Conservation (phyloP, 1,140 invertebrate species). For the Aphis craccivora region DNA sequence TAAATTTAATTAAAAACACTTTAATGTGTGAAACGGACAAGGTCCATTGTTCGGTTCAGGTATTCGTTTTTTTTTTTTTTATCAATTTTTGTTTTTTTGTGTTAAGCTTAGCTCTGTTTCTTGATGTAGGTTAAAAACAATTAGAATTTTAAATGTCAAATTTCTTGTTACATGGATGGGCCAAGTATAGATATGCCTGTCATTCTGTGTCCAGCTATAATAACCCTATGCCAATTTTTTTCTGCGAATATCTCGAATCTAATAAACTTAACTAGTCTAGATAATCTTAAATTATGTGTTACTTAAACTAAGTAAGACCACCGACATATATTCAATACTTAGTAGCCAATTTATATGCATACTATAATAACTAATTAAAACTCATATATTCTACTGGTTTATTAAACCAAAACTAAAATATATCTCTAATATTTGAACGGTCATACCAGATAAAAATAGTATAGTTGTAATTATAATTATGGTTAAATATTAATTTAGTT, state of each 20-base stretch:
- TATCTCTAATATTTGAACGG: no score
- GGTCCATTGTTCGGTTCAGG: neutral
- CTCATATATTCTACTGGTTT: no score
- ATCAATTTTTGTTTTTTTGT: neutral
- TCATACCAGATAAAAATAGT: no score
- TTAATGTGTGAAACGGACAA: neutral
- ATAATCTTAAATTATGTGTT: no score
- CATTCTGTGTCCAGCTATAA: neutral
- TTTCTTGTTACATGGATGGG: neutral
- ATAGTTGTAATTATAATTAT: no score
- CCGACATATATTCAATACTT: no score
- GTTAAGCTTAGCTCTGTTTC: neutral
- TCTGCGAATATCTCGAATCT: neutral
- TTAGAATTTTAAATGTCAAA: neutral
- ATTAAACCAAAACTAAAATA: no score
- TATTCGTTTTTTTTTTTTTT: conserved; percentile 10
- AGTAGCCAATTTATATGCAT: no score
- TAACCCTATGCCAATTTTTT: neutral
- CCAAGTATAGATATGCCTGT: neutral
- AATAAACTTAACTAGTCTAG: neutral
- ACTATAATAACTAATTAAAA: no score
- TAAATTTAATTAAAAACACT: neutral
- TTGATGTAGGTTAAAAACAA: neutral
- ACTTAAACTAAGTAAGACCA: no score
- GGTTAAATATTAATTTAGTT: no score